Evolutionary conservation across 2,113 vertebrate species (phyloP).

Genomic region (Bolborhynchus lineola): DNA sequence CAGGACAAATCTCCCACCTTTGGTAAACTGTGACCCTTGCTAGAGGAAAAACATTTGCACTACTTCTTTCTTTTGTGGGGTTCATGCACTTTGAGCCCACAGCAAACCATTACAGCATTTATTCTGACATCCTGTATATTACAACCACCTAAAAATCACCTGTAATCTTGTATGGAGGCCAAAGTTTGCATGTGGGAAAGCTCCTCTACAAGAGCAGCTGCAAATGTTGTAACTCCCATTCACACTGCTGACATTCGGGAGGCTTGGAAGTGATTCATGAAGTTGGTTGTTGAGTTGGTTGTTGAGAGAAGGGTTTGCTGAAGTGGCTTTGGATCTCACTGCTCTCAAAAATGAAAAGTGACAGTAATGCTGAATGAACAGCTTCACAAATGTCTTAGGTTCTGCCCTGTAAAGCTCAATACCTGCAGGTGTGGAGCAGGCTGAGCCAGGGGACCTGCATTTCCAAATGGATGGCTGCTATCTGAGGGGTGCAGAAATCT

Average conservation of each 20-base stretch:
- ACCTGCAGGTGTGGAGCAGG: neutral
- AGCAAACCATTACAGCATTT: neutral
- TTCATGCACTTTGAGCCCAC: neutral
- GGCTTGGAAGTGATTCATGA: neutral
- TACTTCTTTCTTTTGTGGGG: neutral
- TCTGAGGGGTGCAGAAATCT: neutral
- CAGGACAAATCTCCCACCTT: neutral
- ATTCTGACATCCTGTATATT: neutral
- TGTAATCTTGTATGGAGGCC: neutral
- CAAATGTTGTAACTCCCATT: neutral
- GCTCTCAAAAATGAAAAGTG: neutral
- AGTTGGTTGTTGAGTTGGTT: neutral
- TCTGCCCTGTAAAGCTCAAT: neutral
- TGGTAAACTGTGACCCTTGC: neutral
- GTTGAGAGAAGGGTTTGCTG: neutral
- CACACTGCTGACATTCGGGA: neutral
- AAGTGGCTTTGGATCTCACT: neutral
- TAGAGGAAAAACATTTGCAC: neutral
- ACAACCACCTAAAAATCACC: neutral
- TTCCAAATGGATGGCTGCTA: neutral
- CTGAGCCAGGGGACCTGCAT: neutral
- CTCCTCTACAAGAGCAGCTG: neutral
- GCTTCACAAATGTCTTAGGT: neutral
- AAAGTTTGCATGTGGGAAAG: neutral
- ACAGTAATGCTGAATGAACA: neutral